Evolutionary conservation across 2,113 vertebrate genomes (phyloP).

Genomic region (Aldabrachelys gigantea): DNA sequence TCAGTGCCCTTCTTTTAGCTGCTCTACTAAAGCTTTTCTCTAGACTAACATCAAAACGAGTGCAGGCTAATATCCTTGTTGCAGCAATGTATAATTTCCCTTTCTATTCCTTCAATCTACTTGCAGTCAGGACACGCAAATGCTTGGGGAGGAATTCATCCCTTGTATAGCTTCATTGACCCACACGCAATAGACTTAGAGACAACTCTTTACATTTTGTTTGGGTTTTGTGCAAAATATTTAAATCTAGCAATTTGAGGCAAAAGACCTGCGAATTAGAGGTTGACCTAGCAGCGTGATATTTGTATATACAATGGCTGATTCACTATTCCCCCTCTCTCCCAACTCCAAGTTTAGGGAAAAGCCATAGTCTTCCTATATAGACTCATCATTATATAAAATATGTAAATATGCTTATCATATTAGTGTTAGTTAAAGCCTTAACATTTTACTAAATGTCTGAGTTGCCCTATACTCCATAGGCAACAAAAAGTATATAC

Average conservation of each 20-base stretch:
- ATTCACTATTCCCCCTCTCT: neutral
- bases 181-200: neutral
- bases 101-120: neutral
- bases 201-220: neutral
- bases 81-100: neutral
- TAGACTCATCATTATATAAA: rapidly evolving
- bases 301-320: neutral
- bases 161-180: neutral
- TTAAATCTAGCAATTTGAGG: neutral
- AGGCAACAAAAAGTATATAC: neutral
- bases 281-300: neutral
- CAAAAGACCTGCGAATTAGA: neutral
- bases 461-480: neutral
- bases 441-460: neutral
- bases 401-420: neutral
- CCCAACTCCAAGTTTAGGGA: neutral
- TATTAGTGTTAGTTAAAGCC: neutral
- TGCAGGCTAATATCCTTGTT: rapidly evolving
- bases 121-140: neutral
- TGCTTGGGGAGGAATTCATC: neutral
- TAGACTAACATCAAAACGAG: neutral
- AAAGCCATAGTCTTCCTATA: neutral
- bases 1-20: neutral
- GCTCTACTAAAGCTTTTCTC: neutral
- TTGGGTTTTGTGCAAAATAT: neutral